Evolutionary conservation across 2,888 invertebrate species (phyloP).

Genomic region (Parnassius glacialis): DNA sequence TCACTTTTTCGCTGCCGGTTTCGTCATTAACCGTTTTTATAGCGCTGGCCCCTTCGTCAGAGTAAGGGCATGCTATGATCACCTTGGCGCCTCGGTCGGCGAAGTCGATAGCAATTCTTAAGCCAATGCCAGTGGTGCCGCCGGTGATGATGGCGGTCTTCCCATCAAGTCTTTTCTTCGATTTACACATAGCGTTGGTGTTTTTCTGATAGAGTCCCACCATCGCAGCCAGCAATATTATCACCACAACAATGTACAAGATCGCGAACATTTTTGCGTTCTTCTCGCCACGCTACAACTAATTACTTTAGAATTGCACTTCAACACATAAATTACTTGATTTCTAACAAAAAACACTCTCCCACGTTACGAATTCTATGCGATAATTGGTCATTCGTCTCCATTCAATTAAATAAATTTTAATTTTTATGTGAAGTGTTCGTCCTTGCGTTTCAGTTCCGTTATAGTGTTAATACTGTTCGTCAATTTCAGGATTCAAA

Average conservation of each 20-base stretch:
- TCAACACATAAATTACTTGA: no score
- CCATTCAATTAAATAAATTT: no score
- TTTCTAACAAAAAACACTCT: no score
- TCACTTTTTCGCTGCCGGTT: slow-evolving; percentile 84
- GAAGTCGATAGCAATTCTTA: slow-evolving; percentile 64
- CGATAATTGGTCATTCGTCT: no score
- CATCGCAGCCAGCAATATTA: slow-evolving; percentile 31
- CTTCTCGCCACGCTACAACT: no score
- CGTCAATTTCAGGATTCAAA: no score
- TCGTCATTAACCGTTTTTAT: slow-evolving; percentile 83
- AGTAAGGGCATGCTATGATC: slow-evolving; percentile 66
- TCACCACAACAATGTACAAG: slow-evolving; percentile 22
- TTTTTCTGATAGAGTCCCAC: slow-evolving; percentile 66
- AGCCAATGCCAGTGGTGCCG: slow-evolving; percentile 67
- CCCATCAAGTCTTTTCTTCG: slow-evolving; percentile 36
- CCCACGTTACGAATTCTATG: no score
- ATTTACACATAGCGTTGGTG: slow-evolving; percentile 65
- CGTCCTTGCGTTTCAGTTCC: no score
- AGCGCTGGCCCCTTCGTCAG: slow-evolving; percentile 57
- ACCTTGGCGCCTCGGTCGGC: slow-evolving; percentile 66
- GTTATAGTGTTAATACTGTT: no score
- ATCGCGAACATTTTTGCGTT: slow-evolving; percentile 26
- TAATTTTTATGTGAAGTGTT: no score
- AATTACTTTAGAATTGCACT: no score
- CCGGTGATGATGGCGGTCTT: slow-evolving; percentile 66